Conservation (phyloP, 2,888 invertebrate genomes). For the Drosophila nr. medialis region DNA sequence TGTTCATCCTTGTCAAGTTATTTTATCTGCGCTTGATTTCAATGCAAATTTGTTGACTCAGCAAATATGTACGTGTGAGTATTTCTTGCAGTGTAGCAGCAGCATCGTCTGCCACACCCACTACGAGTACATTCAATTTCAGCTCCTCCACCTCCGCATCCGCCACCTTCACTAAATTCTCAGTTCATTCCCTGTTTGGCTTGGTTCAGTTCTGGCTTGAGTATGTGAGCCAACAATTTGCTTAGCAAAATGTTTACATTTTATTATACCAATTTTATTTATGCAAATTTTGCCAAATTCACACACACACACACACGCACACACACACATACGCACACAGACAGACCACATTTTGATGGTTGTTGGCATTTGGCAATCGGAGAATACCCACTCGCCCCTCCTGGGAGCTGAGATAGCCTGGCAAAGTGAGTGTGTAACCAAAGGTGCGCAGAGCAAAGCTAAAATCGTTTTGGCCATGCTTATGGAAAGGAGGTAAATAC, state of each 20-base stretch:
- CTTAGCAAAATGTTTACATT: constrained; percentile 77
- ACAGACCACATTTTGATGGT: constrained; percentile 52
- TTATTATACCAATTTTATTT: constrained; percentile 78
- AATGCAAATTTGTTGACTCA: constrained; percentile 70
- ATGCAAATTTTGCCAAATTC: constrained; percentile 72
- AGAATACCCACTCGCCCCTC: constrained; percentile 1
- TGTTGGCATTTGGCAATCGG: constrained; percentile 50
- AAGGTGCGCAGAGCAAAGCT: constrained; percentile 49
- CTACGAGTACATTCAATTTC: constrained; percentile 8
- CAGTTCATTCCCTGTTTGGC: constrained; percentile 26
- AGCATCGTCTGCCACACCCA: constrained; percentile 25
- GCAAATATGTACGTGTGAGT: constrained; percentile 57
- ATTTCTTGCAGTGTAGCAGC: constrained; percentile 7
- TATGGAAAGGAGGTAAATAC: background rate
- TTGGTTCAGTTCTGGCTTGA: constrained; percentile 16
- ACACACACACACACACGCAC: constrained; percentile 36
- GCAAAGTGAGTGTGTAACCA: constrained; percentile 40
- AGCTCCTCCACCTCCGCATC: background rate
- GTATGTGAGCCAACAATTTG: constrained; percentile 64
- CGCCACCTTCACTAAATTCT: constrained; percentile 12
- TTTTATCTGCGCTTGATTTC: constrained; percentile 28
- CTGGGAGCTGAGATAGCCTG: constrained; percentile 16
- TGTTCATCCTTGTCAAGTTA: no score
- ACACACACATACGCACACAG: constrained; percentile 16
- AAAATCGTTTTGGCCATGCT: constrained; percentile 35